A percentile compares a stretch with the other conserved stretches of the same genome.
These are phyloP conservation scores for Pocillopora damicornis DNA, from an alignment of 64 coral and sea anemone genomes.

Conservation along the genomic window DNA sequence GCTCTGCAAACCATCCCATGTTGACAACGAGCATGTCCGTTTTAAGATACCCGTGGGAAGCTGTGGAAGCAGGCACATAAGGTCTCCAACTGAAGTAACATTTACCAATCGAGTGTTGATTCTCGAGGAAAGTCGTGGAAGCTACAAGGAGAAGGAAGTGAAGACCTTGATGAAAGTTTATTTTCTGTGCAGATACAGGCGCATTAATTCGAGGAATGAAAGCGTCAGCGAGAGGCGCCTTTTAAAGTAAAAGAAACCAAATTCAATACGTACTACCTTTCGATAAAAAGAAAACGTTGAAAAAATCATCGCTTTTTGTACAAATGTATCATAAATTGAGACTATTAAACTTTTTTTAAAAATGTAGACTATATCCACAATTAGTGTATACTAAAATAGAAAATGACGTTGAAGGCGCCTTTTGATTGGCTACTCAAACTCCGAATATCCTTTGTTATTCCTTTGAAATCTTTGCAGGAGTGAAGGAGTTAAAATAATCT, in stretches of 20 bases:
- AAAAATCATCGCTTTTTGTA: too few species aligned
- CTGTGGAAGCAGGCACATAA: slow-evolving; percentile 31
- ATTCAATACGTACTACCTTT: not conserved
- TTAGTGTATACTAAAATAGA: too few species aligned
- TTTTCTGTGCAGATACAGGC: slow-evolving; percentile 18
- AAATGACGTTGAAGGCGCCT: too few species aligned
- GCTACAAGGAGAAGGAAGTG: not conserved
- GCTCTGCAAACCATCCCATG: not conserved
- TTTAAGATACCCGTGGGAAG: slow-evolving; percentile 2
- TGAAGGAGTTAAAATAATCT: too few species aligned
- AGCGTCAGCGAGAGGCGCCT: not conserved
- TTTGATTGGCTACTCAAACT: too few species aligned
- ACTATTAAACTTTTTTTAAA: too few species aligned
- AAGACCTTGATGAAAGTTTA: slow-evolving; percentile 9
- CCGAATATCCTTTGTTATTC: too few species aligned
- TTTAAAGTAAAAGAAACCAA: not conserved
- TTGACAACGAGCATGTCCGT: slow-evolving; percentile 15
- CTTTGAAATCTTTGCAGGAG: too few species aligned
- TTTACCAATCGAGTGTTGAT: slow-evolving; percentile 18
- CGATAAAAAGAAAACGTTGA: not conserved
- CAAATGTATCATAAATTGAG: too few species aligned
- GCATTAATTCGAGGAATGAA: not conserved
- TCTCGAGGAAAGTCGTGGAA: not conserved
- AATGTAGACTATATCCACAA: too few species aligned
- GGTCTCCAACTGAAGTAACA: not conserved